Base-by-base conservation (phyloP, 2,113 vertebrate genomes). In the Urocynchramus pylzowi region DNA sequence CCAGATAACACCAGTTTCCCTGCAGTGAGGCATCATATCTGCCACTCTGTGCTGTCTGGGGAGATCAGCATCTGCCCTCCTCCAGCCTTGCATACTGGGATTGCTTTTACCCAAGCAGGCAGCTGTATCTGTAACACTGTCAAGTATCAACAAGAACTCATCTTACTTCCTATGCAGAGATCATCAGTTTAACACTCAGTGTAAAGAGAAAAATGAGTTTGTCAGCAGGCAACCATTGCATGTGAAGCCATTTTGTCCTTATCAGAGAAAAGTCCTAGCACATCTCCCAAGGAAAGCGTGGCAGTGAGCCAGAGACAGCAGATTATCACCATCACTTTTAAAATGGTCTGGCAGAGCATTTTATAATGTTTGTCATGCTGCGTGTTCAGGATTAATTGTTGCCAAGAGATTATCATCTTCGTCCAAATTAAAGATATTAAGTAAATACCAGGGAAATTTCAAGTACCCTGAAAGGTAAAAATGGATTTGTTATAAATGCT, bases 371-470 rank as follows among this genome's bases (percentile, higher is more conserved):
- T 91, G 47, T 82, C 89, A 82, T 44, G 61, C 44, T 82, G 31
- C 22, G 16, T 28, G 53, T 53, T 78, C 73, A 84, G 83, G 76
- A 84, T 74, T 95, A 90, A 87, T 78, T 89, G 52, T 49, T 95
- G 91, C 73, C 73, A 82, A 64, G 64, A 95, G 87, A 92, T 95
- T 95, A 89, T 42, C 35, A 84, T 75, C 84, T 91, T 78, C 56
- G 56, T 60, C 71, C 52, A 82, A 84, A 87, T 87, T 63, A 78
- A 92, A 94, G 65, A 84, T 54, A 83, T 24, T 86, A 87, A 90
- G 83, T 87, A 76, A 94, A 74, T 45, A 71, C 44, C 37, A 13
- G 3, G 22, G 59, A 87, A 93, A 28, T 53, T 87, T 70, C 69
- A 89, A 92, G 81, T 81, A 91, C 39, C 69, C 65, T 56, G 86